Conservation (phyloP, 2,797 vertebrate species). For the Thunnus albacares region DNA sequence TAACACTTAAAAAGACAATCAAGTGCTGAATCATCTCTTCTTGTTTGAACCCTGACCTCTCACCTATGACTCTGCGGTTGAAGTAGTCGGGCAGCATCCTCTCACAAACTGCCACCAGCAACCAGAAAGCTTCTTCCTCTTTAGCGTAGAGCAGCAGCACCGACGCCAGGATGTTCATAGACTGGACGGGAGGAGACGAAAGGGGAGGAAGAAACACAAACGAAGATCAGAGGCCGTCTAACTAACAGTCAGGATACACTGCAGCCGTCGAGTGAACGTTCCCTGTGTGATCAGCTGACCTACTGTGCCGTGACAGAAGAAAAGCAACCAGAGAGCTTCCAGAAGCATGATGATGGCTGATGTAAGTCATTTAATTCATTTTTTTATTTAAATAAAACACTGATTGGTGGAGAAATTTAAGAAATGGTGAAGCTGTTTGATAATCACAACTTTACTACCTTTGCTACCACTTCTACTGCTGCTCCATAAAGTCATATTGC, state of each 20-base stretch:
- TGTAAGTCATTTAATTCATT: too few relatives aligned
- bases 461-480: background rate
- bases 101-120: conserved; percentile 96
- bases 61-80: conserved; percentile 96
- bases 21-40: too few relatives aligned
- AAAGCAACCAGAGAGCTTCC: too few relatives aligned
- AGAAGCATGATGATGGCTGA: too few relatives aligned
- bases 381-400: too few relatives aligned
- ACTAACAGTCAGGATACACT: background rate
- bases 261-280: too few relatives aligned
- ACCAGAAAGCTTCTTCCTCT: conserved; percentile 98
- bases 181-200: conserved; percentile 79
- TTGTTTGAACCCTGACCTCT: conserved; percentile 56
- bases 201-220: background rate
- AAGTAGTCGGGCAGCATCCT: conserved; percentile 98
- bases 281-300: too few relatives aligned
- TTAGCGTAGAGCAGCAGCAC: conserved; percentile 94
- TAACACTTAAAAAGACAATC: too few relatives aligned
- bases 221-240: background rate
- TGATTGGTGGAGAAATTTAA: too few relatives aligned
- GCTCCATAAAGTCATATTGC: background rate
- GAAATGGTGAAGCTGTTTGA: too few relatives aligned
- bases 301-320: too few relatives aligned
- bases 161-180: conserved; percentile 98
- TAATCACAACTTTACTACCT: too few relatives aligned